Evolutionary conservation across 2,888 invertebrate species (phyloP), one percentile per base, ranked within the genome.

Genomic region (Deroplatys truncata): DNA sequence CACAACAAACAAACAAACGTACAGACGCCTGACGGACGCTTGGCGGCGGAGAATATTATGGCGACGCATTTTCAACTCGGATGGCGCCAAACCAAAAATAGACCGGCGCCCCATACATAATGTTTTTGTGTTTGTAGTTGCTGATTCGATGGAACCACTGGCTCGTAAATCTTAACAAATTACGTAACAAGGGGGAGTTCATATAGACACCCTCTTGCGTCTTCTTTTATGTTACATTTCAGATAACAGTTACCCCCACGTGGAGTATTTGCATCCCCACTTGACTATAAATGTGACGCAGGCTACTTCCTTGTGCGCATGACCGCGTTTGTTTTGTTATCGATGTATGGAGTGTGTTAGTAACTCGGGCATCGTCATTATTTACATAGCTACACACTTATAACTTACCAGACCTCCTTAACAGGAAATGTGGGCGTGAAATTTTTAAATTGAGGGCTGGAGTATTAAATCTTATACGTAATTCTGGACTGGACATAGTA

Each of bases 81-180:
- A 82, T 87, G 87, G 82, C 82, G 82, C 87, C 82, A 87, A 87
- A 83, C 87, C 87, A 87, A 87, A 87, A 87, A 87, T 83, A 83
- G 83, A 87, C 25, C 56, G 87, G 87, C 87, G 87, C 87, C 87
- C 87, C 87, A 87, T 87, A 87, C 35, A 87, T 87, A 87, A 87
- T 83, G 87, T 83, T 87, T 87, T 83, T 87, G 87, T 87, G 87
- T 35, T 25, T 31, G 20, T 82, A 82, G 31, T 82, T 87, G 87
- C 87, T 87, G 87, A 87, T 87, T 87, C 82, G 29, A 82, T 87
- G 31, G 82, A 87, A 87, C 82, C 83, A 83, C n/a, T 83, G 15
- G 43, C 20, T 83, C 87, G 35, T 87, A 83, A 87, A 87, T 87
- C 83, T 83, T 86, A 72, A 72, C 56, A 72, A 72, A 72, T 72